Evolutionary conservation across 2,888 invertebrate species (phyloP), one percentile per base, ranked within the genome.

Genomic region (Anodontia alba): DNA sequence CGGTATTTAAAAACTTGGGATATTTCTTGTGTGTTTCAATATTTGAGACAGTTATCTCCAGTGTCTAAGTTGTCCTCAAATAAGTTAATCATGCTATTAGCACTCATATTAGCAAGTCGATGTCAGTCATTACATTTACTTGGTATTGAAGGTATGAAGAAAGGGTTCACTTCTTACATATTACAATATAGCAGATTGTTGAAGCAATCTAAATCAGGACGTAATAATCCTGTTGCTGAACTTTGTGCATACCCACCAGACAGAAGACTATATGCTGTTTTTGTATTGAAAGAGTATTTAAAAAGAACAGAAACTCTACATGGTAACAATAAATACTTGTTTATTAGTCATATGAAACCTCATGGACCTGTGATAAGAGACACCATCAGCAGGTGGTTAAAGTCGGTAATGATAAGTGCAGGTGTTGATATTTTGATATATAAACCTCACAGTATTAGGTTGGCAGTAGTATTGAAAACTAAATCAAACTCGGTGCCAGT

Each of bases 1-100:
- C 12, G 57, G 29, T 76, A 76, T 54, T 20, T 1, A 15, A 29
- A 54, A 7, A 70, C 33, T 26, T 76, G 76, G 76, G 76, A 76
- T 76, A 69, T 76, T 38, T 76, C 70, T 26, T 2, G 17, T 15
- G 76, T 70, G n/a, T 70, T 76, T 23, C 23, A 7, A 2, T 76
- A 69, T 43, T 29, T n/a, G n/a, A n/a, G 66, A n/a, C n/a, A n/a
- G n/a, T n/a, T n/a, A n/a, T n/a, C n/a, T n/a, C n/a, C n/a, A 69
- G 42, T 8, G 67, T 31, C 20, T 51, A 31, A 57, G 8, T 12
- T 57, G 29, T 57, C 20, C 10, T 12, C 57, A 20, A 8, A 12
- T 66, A 66, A 66, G 31, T 26, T 66, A 26, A 17, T 31, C 8
- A 66, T 66, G 66, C 29, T 66, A 29, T 31, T 43, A 15, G 69